phyloP scores from a whole-genome alignment of 2,113 vertebrate genomes.

The Phaethon lepturus region DNA sequence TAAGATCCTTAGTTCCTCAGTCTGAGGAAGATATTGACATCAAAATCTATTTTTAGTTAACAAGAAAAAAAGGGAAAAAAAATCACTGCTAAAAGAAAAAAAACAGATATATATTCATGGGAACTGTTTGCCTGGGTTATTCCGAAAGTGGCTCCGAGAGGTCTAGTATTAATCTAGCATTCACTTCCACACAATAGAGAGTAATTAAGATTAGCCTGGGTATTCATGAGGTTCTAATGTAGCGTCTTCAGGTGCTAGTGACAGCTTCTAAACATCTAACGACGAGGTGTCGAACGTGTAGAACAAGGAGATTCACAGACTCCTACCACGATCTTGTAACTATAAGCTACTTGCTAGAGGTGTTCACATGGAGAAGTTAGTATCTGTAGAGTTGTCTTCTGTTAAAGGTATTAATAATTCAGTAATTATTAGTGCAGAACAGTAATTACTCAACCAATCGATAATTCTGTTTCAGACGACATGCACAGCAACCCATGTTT shows the following conservation, averaged over 20 bases:
- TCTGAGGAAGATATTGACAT: not conserved
- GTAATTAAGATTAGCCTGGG: not conserved
- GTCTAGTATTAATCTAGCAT: not conserved
- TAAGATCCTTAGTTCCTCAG: not conserved
- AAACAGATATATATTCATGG: fast-evolving
- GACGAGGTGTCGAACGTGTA: not conserved
- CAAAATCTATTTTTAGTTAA: not conserved
- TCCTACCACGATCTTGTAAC: fast-evolving
- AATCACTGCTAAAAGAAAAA: not conserved
- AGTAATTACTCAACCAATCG: not conserved
- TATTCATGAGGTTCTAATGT: not conserved
- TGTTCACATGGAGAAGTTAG: not conserved
- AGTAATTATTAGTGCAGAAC: not conserved
- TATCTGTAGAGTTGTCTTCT: not conserved
- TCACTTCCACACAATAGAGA: not conserved
- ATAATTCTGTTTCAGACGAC: fast-evolving
- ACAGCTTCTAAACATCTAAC: not conserved
- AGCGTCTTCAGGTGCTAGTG: not conserved
- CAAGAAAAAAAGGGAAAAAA: fast-evolving
- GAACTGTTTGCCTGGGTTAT: not conserved
- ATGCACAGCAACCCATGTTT: not conserved
- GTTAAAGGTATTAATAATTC: not conserved
- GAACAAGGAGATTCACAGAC: not conserved
- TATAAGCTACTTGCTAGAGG: not conserved
- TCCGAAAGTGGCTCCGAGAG: not conserved